These are phyloP conservation scores for Stictocephala bisonia DNA, from an alignment of 2,888 invertebrate species.

Conservation along the genomic window DNA sequence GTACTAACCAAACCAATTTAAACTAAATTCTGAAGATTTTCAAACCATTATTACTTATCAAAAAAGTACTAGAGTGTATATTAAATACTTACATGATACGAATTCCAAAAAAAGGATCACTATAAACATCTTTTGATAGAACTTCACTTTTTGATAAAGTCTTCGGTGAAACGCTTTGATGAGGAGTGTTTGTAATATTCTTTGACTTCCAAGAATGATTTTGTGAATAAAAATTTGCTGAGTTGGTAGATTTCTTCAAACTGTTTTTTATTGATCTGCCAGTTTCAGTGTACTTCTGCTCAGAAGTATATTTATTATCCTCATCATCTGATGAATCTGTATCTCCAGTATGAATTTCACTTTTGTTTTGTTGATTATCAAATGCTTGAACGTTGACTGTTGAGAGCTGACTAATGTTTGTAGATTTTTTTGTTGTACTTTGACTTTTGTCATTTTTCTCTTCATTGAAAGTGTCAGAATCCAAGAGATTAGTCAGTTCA, in stretches of 20 bases:
- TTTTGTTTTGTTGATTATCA: constrained; percentile 54
- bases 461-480: not conserved
- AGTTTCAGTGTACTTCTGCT: constrained; percentile 77
- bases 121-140: constrained; percentile 3
- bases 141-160: not conserved
- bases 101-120: constrained; percentile 14
- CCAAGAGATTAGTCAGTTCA: not conserved
- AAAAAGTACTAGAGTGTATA: not conserved
- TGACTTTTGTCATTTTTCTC: not conserved
- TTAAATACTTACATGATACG: constrained; percentile 15
- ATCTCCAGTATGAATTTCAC: constrained; percentile 70
- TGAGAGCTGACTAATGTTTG: not conserved
- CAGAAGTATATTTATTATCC: constrained; percentile 78
- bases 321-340: constrained; percentile 87
- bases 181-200: constrained; percentile 1
- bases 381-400: no score
- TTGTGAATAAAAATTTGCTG: constrained; percentile 40
- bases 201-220: constrained; percentile 24
- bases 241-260: constrained; percentile 58
- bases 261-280: constrained; percentile 76
- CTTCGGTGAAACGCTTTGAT: not conserved
- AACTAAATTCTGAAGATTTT: no score
- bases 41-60: not conserved
- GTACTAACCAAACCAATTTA: no score
- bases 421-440: not conserved